These are phyloP conservation scores for Rhinolophus ferrumequinum DNA, from an alignment of 2,113 vertebrate genomes.

Conservation along the genomic window DNA sequence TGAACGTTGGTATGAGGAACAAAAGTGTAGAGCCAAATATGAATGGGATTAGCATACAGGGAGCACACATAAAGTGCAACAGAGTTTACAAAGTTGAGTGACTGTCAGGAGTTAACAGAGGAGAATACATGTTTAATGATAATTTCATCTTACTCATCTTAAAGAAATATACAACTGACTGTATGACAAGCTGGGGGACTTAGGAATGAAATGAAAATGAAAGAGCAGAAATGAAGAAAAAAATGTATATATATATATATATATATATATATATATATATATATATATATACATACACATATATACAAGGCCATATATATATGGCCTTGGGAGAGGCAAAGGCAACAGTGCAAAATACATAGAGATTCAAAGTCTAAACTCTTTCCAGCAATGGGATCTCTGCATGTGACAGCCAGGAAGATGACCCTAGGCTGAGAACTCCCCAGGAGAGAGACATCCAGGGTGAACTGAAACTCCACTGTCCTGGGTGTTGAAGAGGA, in stretches of 20 bases:
- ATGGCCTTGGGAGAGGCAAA: background rate
- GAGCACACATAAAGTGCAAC: background rate
- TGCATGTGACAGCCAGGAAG: fast-evolving
- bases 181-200: background rate
- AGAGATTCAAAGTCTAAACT: background rate
- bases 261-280: no score
- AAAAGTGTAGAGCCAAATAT: background rate
- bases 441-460: fast-evolving
- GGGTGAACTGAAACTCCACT: background rate
- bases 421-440: fast-evolving
- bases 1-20: background rate
- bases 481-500: background rate
- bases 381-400: background rate
- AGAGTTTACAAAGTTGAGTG: background rate
- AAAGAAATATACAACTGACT: background rate
- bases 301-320: no score
- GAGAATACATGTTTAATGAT: background rate
- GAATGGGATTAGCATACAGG: background rate
- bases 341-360: background rate
- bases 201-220: background rate
- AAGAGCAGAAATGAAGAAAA: background rate
- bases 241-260: no score
- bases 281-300: no score
- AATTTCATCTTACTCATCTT: background rate
- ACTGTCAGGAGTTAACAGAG: background rate